These are phyloP conservation scores for Melitaea cinxia DNA, from an alignment of 1,140 invertebrate genomes.

Conservation along the genomic window DNA sequence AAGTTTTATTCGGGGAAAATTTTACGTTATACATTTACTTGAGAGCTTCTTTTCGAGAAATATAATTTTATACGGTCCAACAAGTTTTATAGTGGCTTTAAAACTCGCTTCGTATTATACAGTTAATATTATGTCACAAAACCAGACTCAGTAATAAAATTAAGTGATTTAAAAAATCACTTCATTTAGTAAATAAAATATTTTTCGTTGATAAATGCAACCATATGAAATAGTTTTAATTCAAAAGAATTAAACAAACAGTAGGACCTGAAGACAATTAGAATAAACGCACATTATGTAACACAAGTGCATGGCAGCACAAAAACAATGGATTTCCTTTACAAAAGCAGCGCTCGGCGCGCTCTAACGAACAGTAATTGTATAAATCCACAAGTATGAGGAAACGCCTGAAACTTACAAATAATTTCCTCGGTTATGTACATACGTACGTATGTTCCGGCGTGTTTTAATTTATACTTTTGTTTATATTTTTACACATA, in stretches of 20 bases:
- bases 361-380: constrained; percentile 67
- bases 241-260: neutral
- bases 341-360: constrained; percentile 49
- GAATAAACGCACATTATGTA: constrained; percentile 6
- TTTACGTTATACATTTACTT: constrained; percentile 11
- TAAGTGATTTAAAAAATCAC: neutral
- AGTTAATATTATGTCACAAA: neutral
- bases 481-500: neutral
- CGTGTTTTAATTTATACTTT: constrained; percentile 9
- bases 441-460: constrained; percentile 28
- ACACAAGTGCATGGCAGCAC: constrained; percentile 18
- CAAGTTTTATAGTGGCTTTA: constrained; percentile 1
- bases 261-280: neutral
- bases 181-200: too few species aligned
- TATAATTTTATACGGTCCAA: constrained; percentile 5
- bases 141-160: neutral
- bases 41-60: constrained; percentile 3
- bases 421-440: constrained; percentile 52
- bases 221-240: neutral
- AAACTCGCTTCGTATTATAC: neutral
- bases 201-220: neutral
- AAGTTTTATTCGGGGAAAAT: constrained; percentile 9
- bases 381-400: constrained; percentile 64
- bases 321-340: constrained; percentile 59
- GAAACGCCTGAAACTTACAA: constrained; percentile 47